Conservation (phyloP, 2,888 invertebrate genomes). For the Athalia rosae region DNA sequence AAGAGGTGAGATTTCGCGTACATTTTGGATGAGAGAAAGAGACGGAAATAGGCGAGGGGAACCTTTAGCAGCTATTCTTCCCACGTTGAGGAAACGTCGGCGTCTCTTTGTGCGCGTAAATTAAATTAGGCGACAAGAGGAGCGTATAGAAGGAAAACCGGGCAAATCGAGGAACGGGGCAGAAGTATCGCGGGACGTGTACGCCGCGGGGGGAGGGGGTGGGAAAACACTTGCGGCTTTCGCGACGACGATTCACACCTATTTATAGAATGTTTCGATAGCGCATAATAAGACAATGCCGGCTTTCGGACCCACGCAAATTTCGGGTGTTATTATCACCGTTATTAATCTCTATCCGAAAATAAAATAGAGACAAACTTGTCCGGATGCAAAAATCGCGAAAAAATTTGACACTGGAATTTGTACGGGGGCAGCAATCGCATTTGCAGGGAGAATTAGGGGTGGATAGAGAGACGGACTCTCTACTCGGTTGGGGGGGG, state of each 20-base stretch:
- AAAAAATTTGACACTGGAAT: too few relatives aligned
- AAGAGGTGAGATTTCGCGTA: background rate
- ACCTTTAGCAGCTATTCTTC: too few relatives aligned
- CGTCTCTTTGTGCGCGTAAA: slow-evolving; percentile 17
- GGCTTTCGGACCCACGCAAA: background rate
- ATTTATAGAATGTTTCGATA: background rate
- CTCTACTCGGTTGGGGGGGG: too few relatives aligned
- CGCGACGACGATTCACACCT: background rate
- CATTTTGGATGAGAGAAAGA: background rate
- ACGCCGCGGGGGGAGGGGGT: too few relatives aligned
- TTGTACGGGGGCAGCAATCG: too few relatives aligned
- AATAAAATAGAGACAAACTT: too few relatives aligned
- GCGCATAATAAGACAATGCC: background rate
- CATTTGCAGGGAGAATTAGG: too few relatives aligned
- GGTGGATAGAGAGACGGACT: too few relatives aligned
- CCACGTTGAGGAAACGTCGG: background rate
- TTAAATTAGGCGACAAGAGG: slow-evolving; percentile 20
- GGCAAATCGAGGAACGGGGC: background rate
- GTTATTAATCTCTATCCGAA: too few relatives aligned
- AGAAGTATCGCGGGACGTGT: background rate
- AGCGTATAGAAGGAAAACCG: too few relatives aligned
- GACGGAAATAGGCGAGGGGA: too few relatives aligned
- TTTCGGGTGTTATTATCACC: background rate
- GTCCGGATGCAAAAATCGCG: too few relatives aligned
- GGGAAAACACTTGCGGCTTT: slow-evolving; percentile 15